Evolutionary conservation across 2,888 invertebrate species (phyloP).

Genomic region (Tricholauxania praeusta): DNA sequence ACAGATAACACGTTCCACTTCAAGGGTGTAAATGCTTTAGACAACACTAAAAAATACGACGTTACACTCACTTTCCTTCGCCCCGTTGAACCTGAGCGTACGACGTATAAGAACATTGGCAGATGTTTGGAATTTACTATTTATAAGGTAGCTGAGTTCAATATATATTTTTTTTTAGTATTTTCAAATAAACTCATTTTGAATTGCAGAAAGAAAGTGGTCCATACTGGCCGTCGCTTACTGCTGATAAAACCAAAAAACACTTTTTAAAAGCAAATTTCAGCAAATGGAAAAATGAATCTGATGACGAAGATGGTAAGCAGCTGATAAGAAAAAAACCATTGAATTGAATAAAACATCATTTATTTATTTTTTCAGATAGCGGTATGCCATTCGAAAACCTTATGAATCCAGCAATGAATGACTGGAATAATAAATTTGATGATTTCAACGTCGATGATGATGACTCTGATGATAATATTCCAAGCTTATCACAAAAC

Average conservation of each 20-base stretch:
- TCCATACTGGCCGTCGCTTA: constrained; percentile 89
- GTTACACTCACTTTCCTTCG: constrained; percentile 87
- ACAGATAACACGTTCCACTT: constrained; percentile 82
- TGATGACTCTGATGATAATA: constrained; percentile 80
- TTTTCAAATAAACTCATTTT: neutral
- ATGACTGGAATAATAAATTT: constrained; percentile 68
- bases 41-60: constrained; percentile 88
- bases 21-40: constrained; percentile 83
- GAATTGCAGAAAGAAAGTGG: constrained; percentile 72
- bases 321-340: neutral
- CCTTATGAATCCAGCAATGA: constrained; percentile 49
- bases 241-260: constrained; percentile 88
- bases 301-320: constrained; percentile 82
- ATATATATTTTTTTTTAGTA: constrained; percentile 37
- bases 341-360: neutral
- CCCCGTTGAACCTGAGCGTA: constrained; percentile 85
- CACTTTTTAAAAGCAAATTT: constrained; percentile 98
- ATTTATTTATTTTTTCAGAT: constrained; percentile 38
- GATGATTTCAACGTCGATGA: constrained; percentile 77
- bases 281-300: constrained; percentile 98
- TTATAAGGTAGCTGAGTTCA: constrained; percentile 69
- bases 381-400: constrained; percentile 51
- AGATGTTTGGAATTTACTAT: constrained; percentile 82
- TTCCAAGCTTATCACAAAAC: constrained; percentile 65
- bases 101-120: constrained; percentile 78